Evolutionary conservation across 2,113 vertebrate species (phyloP).

Genomic region (Grammomys surdaster): DNA sequence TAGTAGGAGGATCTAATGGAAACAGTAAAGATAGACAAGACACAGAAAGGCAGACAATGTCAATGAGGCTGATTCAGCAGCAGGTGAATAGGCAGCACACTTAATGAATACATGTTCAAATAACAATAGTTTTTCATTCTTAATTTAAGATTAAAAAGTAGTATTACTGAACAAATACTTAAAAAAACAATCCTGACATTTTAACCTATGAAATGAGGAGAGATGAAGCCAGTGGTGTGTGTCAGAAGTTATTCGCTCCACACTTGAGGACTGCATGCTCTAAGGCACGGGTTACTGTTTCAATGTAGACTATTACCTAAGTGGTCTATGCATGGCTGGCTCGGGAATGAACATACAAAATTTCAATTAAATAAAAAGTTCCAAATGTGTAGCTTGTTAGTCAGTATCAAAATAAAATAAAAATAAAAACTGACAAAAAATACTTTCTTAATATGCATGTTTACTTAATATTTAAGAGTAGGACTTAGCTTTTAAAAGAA

Average conservation of each 20-base stretch:
- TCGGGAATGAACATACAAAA: conserved; percentile 68
- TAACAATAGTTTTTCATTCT: conserved; percentile 91
- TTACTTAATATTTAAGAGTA: conserved; percentile 54
- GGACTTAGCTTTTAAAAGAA: conserved; percentile 83
- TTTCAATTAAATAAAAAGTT: conserved; percentile 51
- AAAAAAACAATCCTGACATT: conserved; percentile 33
- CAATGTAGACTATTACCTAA: conserved; percentile 43
- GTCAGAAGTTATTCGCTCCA: conserved; percentile 41
- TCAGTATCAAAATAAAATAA: conserved; percentile 69
- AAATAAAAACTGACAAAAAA: conserved; percentile 46
- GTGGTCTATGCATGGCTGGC: conserved; percentile 28
- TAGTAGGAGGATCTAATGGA: conserved; percentile 98
- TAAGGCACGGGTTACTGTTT: conserved; percentile 11
- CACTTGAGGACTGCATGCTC: neutral
- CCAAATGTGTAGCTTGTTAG: conserved; percentile 68
- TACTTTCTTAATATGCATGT: conserved; percentile 62
- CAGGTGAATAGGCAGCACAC: conserved; percentile 90
- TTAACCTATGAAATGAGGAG: conserved; percentile 56
- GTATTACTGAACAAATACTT: neutral
- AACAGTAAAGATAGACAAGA: conserved; percentile 92
- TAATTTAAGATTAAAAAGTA: conserved; percentile 67
- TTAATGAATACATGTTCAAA: conserved; percentile 85
- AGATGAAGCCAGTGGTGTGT: conserved; percentile 25
- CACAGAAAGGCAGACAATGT: conserved; percentile 96
- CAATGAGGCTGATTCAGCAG: conserved; percentile 94